Evolutionary conservation across 2,113 vertebrate genomes (phyloP), one percentile per base, ranked within the genome.

Genomic region (Heterotis niloticus): DNA sequence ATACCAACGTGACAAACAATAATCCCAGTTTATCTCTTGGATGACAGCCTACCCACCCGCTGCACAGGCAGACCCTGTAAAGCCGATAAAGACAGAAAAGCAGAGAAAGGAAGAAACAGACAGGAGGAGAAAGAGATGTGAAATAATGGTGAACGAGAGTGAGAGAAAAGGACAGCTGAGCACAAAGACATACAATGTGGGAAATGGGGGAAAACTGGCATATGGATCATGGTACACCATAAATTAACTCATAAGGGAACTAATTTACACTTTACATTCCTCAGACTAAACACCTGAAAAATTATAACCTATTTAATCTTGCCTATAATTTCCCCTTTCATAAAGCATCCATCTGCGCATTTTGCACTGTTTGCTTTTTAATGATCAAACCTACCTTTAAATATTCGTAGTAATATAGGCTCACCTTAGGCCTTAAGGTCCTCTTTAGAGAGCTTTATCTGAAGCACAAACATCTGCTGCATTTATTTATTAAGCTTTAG

Each of bases 1-100:
- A 77, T 67, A 65, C 17, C 24, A 29, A 24, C 14, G 26, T 60
- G 77, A 29, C 66, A 34, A 69, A 78, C 65, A 60, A 57, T 69
- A 69, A 69, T 69, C 54, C 59, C 59, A 12, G 34, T 51, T 54
- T 66, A 28, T 54, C n/a, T 57, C 52, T 18, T 59, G 71, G 71
- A 28, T 57, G 54, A 29, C 16, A 16, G 26, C 44, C 70, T 12
- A 56, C 10, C 70, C 44, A 12, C 56, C 56, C 23, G 11, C 18
- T 9, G 20, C 73, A 60, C 73, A 57, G 17, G 23, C 57, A 52
- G 24, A 2, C 12, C 14, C n/a, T 26, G 5, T 52, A 17, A 28
- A 20, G 5, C 5, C 5, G 71, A 59, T 5, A 74, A 28, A 57
- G 71, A 24, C 24, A 14, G 57, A 54, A 9, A 28, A 74, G 71